Conservation (phyloP, 2,888 invertebrate species). For the Drosophila sordidapex region DNA sequence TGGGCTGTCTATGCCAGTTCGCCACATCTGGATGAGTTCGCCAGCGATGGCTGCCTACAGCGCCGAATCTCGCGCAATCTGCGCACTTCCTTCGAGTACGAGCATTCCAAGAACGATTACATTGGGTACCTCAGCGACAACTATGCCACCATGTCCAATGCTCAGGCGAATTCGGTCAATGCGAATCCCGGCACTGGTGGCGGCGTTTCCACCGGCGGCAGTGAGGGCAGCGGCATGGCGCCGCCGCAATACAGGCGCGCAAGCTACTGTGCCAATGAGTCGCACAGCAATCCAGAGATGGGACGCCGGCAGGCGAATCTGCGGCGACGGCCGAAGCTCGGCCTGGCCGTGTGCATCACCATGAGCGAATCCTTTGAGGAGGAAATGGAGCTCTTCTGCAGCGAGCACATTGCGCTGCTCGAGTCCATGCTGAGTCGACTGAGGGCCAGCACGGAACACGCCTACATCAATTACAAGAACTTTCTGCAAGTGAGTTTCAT, state of each 20-base stretch:
- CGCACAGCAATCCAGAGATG: conserved; percentile 85
- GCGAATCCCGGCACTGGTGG: conserved; percentile 15
- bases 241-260: conserved; percentile 74
- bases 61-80: conserved; percentile 87
- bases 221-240: conserved; percentile 81
- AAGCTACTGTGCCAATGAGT: conserved; percentile 81
- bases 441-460: conserved; percentile 88
- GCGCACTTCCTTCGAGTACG: conserved; percentile 85
- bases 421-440: conserved; percentile 91
- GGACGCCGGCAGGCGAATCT: conserved; percentile 68
- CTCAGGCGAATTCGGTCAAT: conserved; percentile 26
- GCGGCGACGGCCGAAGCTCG: conserved; percentile 86
- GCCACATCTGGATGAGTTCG: conserved; percentile 79
- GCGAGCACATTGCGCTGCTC: conserved; percentile 92
- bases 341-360: conserved; percentile 88
- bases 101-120: conserved; percentile 83
- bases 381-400: conserved; percentile 90
- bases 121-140: conserved; percentile 84
- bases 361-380: conserved; percentile 87
- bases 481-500: conserved; percentile 85
- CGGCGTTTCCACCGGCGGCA: conserved; percentile 55
- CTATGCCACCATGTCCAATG: conserved; percentile 37
- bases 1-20: conserved; percentile 81
- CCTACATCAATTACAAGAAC: conserved; percentile 86
- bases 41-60: conserved; percentile 87